Evolutionary conservation across 2,113 vertebrate genomes (phyloP).

Genomic region (Vulpes ferrilata): DNA sequence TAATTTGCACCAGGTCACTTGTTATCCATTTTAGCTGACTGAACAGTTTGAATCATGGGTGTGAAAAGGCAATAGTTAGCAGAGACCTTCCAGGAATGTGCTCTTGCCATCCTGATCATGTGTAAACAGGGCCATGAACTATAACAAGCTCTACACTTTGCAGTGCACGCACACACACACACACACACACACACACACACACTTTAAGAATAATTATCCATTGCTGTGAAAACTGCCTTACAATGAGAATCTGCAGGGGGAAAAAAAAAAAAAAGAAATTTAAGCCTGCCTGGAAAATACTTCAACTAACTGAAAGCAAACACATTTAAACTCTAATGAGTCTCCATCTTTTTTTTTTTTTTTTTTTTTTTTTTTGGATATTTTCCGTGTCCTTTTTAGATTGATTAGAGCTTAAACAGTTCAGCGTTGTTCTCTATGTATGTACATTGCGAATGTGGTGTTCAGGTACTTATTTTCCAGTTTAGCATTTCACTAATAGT

Average conservation of each 20-base stretch:
- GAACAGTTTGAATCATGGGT: slow-evolving; percentile 55
- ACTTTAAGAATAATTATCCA: slow-evolving; percentile 55
- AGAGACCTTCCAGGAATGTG: slow-evolving; percentile 68
- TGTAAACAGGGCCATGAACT: slow-evolving; percentile 62
- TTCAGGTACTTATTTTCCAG: slow-evolving; percentile 71
- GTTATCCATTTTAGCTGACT: slow-evolving; percentile 81
- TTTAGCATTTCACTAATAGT: slow-evolving; percentile 76
- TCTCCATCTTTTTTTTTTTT: background rate
- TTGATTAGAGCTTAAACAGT: slow-evolving; percentile 55
- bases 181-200: background rate
- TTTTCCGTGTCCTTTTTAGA: slow-evolving; percentile 33
- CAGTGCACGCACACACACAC: background rate
- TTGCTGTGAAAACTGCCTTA: slow-evolving; percentile 62
- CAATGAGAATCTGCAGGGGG: slow-evolving; percentile 15
- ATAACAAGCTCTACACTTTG: slow-evolving; percentile 6
- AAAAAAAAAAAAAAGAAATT: background rate
- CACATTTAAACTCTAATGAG: background rate
- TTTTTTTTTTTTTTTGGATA: slow-evolving; percentile 47
- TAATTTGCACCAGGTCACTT: slow-evolving; percentile 77
- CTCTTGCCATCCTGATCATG: slow-evolving; percentile 40
- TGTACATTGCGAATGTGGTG: background rate
- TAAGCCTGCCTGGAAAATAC: slow-evolving; percentile 8
- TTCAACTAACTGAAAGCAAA: slow-evolving; percentile 21
- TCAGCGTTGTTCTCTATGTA: slow-evolving; percentile 32
- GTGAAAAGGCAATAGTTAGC: slow-evolving; percentile 71